phyloP scores from a whole-genome alignment of 2,113 vertebrate species.

The Indicator maculatus region DNA sequence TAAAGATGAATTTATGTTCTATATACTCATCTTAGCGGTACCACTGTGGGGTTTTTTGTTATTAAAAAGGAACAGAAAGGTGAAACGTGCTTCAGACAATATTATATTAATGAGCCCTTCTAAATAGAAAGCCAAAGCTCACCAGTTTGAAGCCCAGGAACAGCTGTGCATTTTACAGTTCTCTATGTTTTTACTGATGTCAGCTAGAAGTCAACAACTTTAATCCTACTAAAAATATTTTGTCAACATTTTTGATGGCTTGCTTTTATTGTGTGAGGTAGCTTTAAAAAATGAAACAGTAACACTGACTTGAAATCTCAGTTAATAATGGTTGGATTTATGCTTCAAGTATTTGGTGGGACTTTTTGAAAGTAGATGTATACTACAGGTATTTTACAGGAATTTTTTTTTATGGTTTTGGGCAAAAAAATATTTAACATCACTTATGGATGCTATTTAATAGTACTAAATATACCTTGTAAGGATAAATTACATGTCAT shows the following conservation, averaged over 20 bases:
- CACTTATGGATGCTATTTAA: background rate
- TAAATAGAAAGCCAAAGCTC: background rate
- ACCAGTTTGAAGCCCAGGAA: background rate
- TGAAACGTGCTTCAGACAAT: background rate
- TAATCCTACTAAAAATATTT: background rate
- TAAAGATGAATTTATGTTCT: background rate
- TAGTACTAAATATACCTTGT: background rate
- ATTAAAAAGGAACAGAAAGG: background rate
- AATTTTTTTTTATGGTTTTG: background rate
- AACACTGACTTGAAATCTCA: background rate
- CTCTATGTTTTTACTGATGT: background rate
- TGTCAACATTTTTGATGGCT: background rate
- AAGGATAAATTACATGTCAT: background rate
- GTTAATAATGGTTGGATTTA: background rate
- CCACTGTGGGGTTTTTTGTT: background rate
- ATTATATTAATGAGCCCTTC: background rate
- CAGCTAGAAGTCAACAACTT: background rate
- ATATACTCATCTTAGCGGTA: background rate
- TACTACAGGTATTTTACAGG: background rate
- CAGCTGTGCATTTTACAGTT: background rate
- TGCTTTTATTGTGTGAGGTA: background rate
- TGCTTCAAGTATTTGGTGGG: background rate
- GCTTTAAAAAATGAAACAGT: background rate
- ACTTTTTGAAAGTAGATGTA: background rate
- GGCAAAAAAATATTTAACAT: background rate